Percentiles rank a stretch among this genome's conserved stretches.
Conservation (phyloP, 92 coral and sea anemone species). For the Palythoa caribaeorum region DNA sequence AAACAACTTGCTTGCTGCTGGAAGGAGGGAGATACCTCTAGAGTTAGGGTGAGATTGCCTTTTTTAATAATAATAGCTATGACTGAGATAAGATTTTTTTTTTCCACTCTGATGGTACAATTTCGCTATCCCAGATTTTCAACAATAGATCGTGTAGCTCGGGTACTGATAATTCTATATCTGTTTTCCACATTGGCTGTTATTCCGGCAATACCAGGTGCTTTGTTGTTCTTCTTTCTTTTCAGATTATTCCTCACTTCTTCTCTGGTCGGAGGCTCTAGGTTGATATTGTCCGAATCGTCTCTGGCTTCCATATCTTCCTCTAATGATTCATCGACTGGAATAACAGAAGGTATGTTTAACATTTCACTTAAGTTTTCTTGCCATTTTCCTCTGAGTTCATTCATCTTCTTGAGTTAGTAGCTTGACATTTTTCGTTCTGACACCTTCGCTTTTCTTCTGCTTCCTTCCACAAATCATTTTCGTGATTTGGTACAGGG, state of each 20-base stretch:
- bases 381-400: background rate
- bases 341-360: background rate
- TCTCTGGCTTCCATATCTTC: background rate
- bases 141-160: background rate
- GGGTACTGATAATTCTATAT: background rate
- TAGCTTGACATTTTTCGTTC: background rate
- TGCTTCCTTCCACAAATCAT: conserved; percentile 3
- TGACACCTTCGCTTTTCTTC: background rate
- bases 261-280: background rate
- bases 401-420: conserved; percentile 4
- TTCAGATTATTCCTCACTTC: background rate
- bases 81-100: background rate
- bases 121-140: conserved; percentile 7
- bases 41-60: background rate
- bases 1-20: background rate
- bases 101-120: background rate
- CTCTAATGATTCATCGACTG: background rate
- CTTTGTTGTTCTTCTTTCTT: background rate
- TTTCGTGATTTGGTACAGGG: background rate
- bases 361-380: background rate
- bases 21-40: background rate
- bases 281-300: background rate
- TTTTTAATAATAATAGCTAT: background rate
- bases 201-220: background rate
- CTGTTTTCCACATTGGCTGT: conserved; percentile 10